These are phyloP conservation scores for Antedon mediterranea DNA, from an alignment of 53 echinoderm and acorn worm genomes.

Conservation along the genomic window DNA sequence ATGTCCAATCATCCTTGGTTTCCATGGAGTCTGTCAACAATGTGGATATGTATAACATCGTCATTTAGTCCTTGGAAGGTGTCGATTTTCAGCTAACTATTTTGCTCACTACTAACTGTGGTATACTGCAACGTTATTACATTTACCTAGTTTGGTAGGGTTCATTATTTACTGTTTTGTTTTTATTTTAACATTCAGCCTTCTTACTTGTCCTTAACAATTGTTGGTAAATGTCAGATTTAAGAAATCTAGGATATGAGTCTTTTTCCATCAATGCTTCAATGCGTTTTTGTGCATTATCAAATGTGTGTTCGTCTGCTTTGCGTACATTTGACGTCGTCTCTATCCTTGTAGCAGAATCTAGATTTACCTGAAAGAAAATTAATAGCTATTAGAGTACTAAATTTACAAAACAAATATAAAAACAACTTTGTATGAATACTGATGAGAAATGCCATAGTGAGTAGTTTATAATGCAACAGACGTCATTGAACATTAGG, in stretches of 20 bases:
- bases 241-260: constrained; percentile 91
- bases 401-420: not conserved
- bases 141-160: not conserved
- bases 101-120: not conserved
- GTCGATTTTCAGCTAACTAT: not conserved
- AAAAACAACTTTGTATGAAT: not conserved
- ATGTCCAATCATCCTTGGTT: not conserved
- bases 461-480: too few species aligned
- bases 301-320: constrained; percentile 86
- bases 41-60: not conserved
- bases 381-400: not conserved
- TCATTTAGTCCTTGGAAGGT: not conserved
- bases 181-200: not conserved
- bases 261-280: constrained; percentile 99
- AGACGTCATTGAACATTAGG: too few species aligned
- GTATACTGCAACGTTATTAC: not conserved
- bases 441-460: too few species aligned
- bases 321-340: constrained; percentile 71
- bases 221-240: constrained; percentile 88
- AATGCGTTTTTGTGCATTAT: constrained; percentile 95
- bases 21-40: not conserved
- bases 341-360: constrained; percentile 81
- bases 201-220: constrained; percentile 5
- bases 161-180: not conserved
- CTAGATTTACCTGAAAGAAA: constrained; percentile 90